phyloP scores from a whole-genome alignment of 2,888 invertebrate genomes.

The Leucoptera coffeella region DNA sequence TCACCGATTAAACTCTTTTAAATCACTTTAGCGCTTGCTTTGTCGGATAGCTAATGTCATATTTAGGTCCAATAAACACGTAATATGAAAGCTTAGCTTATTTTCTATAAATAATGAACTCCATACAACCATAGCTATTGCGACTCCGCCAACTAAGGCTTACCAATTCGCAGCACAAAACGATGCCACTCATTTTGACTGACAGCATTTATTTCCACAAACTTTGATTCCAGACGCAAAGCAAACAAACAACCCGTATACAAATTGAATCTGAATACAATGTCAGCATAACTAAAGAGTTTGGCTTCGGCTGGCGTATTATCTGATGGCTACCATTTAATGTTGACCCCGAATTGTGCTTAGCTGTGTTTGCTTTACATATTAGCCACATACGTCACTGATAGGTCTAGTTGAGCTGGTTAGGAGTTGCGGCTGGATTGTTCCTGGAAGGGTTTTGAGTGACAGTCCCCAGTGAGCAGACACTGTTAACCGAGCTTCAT shows the following conservation, averaged over 20 bases:
- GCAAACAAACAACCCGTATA: slow-evolving; percentile 17
- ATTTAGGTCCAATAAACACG: too few relatives aligned
- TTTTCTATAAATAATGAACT: too few relatives aligned
- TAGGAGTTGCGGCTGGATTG: slow-evolving; percentile 29
- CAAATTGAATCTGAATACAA: slow-evolving; percentile 31
- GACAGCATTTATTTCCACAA: slow-evolving; percentile 4
- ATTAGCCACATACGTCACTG: too few relatives aligned
- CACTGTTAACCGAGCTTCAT: too few relatives aligned
- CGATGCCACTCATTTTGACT: too few relatives aligned
- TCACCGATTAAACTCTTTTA: too few relatives aligned
- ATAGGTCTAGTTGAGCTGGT: slow-evolving; percentile 20
- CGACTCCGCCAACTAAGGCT: slow-evolving; percentile 2
- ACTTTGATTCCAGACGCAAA: slow-evolving; percentile 12
- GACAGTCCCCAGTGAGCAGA: slow-evolving; percentile 37
- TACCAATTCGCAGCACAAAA: too few relatives aligned
- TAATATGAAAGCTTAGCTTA: too few relatives aligned
- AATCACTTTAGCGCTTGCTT: too few relatives aligned
- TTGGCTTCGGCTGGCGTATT: slow-evolving; percentile 18
- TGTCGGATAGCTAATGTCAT: too few relatives aligned
- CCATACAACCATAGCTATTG: slow-evolving; percentile 7
- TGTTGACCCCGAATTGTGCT: too few relatives aligned
- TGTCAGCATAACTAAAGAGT: slow-evolving; percentile 33
- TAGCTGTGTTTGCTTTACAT: too few relatives aligned
- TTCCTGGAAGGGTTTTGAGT: slow-evolving; percentile 35
- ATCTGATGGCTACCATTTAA: slow-evolving; percentile 12